Percentiles rank a stretch among this genome's conserved stretches.
phyloP scores from a whole-genome alignment of 1,140 invertebrate genomes.

The Atta texana region DNA sequence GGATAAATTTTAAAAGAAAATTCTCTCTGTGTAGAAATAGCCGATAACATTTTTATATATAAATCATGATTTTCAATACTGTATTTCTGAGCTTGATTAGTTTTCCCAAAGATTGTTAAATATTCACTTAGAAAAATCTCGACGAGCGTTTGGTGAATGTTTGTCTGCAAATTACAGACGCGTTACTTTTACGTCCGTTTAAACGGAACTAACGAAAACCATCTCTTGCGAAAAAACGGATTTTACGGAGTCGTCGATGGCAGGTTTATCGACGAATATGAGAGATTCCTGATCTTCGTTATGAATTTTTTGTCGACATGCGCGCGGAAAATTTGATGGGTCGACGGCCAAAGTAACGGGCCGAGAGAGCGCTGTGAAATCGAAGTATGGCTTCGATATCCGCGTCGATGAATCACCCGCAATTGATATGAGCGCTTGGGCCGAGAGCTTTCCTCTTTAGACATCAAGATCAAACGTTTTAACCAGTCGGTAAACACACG shows the following conservation, averaged over 20 bases:
- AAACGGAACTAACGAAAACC: constrained; percentile 29
- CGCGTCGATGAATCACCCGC: constrained; percentile 41
- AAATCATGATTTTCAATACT: neutral
- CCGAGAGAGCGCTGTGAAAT: constrained; percentile 33
- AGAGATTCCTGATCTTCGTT: constrained; percentile 50
- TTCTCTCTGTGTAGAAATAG: neutral
- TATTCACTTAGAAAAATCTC: constrained; percentile 7
- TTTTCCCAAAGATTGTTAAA: neutral
- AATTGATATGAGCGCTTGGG: constrained; percentile 34
- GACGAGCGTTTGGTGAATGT: neutral
- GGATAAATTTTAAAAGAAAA: too few relatives aligned
- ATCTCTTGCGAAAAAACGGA: constrained; percentile 30
- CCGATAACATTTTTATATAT: constrained; percentile 6
- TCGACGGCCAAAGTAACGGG: constrained; percentile 28
- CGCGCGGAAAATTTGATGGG: constrained; percentile 48
- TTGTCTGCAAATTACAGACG: constrained; percentile 30
- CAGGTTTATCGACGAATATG: constrained; percentile 44
- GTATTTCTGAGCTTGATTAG: neutral
- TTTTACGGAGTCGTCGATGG: constrained; percentile 42
- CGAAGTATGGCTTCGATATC: constrained; percentile 44
- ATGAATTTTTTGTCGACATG: constrained; percentile 52
- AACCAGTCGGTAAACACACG: constrained; percentile 46
- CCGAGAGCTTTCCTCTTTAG: constrained; percentile 36
- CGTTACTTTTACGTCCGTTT: constrained; percentile 43
- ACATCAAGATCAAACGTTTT: constrained; percentile 56